Percentiles rank a stretch among this genome's conserved stretches.
Conservation (phyloP, 2,797 vertebrate genomes). For the Pelobates cultripes region DNA sequence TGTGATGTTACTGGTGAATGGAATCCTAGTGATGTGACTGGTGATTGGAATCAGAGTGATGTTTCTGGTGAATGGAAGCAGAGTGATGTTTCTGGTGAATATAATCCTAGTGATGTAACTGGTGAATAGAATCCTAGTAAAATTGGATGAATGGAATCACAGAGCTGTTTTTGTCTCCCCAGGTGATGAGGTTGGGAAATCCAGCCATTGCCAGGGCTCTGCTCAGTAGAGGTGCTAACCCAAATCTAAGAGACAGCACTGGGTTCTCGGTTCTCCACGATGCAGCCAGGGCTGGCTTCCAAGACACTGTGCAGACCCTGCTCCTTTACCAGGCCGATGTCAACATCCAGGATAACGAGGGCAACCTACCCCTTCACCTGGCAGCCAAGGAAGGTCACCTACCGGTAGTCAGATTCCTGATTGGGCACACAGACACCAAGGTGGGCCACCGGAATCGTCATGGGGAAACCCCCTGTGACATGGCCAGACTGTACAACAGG, state of each 20-base stretch:
- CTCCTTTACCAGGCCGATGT: slow-evolving; percentile 78
- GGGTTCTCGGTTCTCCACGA: slow-evolving; percentile 87
- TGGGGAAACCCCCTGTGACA: slow-evolving; percentile 76
- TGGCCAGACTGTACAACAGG: slow-evolving; percentile 71
- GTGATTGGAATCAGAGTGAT: too few species aligned
- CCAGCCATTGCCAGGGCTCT: slow-evolving; percentile 73
- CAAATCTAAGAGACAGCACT: slow-evolving; percentile 78
- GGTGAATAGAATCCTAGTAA: too few species aligned
- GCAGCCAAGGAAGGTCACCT: slow-evolving; percentile 85
- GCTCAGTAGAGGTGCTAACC: slow-evolving; percentile 78
- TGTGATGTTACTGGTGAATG: too few species aligned
- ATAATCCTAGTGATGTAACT: too few species aligned
- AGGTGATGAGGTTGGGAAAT: slow-evolving; percentile 87
- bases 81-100: too few species aligned
- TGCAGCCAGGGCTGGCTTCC: slow-evolving; percentile 86
- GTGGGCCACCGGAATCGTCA: slow-evolving; percentile 73
- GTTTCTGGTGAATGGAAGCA: too few species aligned
- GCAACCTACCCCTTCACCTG: slow-evolving; percentile 89
- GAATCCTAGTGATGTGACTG: too few species aligned
- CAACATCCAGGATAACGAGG: slow-evolving; percentile 79
- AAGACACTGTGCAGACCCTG: slow-evolving; percentile 82
- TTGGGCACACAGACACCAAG: slow-evolving; percentile 67
- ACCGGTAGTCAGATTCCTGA: slow-evolving; percentile 77
- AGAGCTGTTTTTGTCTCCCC: slow-evolving; percentile 19
- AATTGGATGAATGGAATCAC: neutral